Conservation (phyloP, 2,113 vertebrate species). For the Leptobrachium leishanense region DNA sequence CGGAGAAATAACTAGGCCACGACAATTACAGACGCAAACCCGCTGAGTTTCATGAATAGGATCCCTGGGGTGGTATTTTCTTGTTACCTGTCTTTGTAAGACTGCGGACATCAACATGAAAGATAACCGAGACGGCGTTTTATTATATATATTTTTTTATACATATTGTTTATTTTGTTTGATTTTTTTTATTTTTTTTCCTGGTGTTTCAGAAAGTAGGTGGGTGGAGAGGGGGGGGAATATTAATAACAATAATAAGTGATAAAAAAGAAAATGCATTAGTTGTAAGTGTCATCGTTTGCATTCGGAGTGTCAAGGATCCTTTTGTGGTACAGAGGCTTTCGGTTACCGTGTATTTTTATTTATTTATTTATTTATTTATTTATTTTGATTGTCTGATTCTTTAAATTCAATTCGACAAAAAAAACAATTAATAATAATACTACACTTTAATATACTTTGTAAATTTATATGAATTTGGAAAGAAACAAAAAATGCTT, state of each 20-base stretch:
- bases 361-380: no score
- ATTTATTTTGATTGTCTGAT: slow-evolving; percentile 48
- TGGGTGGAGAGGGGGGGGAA: neutral
- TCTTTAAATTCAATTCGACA: slow-evolving; percentile 9
- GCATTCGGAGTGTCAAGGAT: slow-evolving; percentile 55
- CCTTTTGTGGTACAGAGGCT: slow-evolving; percentile 49
- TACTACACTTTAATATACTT: neutral
- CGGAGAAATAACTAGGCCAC: slow-evolving; percentile 73
- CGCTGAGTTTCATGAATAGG: slow-evolving; percentile 66
- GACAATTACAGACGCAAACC: slow-evolving; percentile 69
- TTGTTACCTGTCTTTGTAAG: slow-evolving; percentile 68
- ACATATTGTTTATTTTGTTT: slow-evolving; percentile 8
- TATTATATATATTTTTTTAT: neutral
- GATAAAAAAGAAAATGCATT: slow-evolving; percentile 33
- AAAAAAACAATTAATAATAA: slow-evolving; percentile 1
- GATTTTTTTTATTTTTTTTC: slow-evolving; percentile 39
- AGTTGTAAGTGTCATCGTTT: slow-evolving; percentile 49
- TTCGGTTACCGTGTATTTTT: slow-evolving; percentile 44
- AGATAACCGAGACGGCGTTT: slow-evolving; percentile 58
- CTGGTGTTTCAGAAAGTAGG: slow-evolving; percentile 52
- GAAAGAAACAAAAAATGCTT: slow-evolving; percentile 8
- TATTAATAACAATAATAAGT: no score
- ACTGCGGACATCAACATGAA: slow-evolving; percentile 70
- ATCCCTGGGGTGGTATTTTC: slow-evolving; percentile 68
- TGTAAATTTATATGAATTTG: no score